Evolutionary conservation across 2,113 vertebrate species (phyloP), one percentile per base, ranked within the genome.

Genomic region (Peromyscus californicus): DNA sequence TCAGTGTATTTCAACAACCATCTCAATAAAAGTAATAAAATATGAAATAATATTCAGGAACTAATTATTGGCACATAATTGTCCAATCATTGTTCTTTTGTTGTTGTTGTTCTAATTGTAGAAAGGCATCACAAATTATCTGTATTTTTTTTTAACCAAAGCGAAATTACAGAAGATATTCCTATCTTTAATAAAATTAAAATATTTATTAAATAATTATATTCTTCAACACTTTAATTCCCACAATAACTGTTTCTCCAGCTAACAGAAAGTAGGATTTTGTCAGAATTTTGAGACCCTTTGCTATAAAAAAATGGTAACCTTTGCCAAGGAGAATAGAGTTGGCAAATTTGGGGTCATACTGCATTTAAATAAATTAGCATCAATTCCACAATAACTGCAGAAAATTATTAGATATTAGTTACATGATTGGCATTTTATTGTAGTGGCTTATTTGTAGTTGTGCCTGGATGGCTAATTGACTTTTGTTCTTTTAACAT

Each of bases 401-500:
- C 1, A 94, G 51, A 87, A 92, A 94, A 88, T 36, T 48, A 16
- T 89, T 36, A 7, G 39, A 36, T 33, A 45, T 87, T 86, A 74
- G 13, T 89, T 94, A 1, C 1, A n/a, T 79, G 83, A 45, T 59
- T 70, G 79, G 88, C 12, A 51, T 57, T 80, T 36, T 36, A 39
- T 76, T 79, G 21, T 54, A 51, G 2, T 7, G 26, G 24, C 91
- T 88, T 72, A 63, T 89, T 90, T 74, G 36, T 65, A 78, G 26
- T 91, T 72, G 0, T 89, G 42, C 89, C 24, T 69, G 54, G 11
- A 61, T 36, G 3, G 72, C 57, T 72, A 85, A 70, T 85, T 63
- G 31, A 76, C 59, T 93, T 84, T 13, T 93, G 59, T 91, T 80
- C 22, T 94, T 93, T 96, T 63, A n/a, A 67, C 13, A 45, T 79